These are phyloP conservation scores for Smithornis capensis DNA, from an alignment of 2,113 vertebrate species.

Conservation along the genomic window DNA sequence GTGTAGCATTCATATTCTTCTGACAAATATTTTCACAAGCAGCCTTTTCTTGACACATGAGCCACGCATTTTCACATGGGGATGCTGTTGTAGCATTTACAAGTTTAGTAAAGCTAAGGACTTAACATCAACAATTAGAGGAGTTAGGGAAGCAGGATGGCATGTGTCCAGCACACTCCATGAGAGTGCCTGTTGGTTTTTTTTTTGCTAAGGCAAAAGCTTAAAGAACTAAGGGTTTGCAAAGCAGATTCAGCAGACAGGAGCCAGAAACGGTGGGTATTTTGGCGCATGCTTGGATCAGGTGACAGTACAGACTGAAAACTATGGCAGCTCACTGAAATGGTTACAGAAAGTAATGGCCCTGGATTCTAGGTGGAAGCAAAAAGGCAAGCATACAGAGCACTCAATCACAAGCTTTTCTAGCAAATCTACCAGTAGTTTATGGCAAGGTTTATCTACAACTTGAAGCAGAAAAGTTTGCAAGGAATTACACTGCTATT, in stretches of 20 bases:
- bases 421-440: conserved; percentile 25
- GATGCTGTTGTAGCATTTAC: conserved; percentile 70
- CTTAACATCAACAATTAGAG: conserved; percentile 71
- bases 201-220: conserved; percentile 73
- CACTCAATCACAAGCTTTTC: conserved; percentile 70
- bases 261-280: conserved; percentile 75
- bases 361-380: conserved; percentile 77
- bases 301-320: conserved; percentile 87
- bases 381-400: conserved; percentile 81
- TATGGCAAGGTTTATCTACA: conserved; percentile 37
- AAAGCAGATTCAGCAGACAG: conserved; percentile 82
- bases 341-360: conserved; percentile 84
- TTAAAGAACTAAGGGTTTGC: conserved; percentile 77
- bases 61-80: conserved; percentile 84
- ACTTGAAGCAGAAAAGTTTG: conserved; percentile 11
- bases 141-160: conserved; percentile 76
- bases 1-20: conserved; percentile 74
- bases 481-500: conserved; percentile 12
- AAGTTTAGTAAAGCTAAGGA: conserved; percentile 72
- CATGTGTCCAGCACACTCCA: conserved; percentile 69
- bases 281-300: conserved; percentile 91
- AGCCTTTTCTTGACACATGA: conserved; percentile 78
- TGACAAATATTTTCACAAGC: conserved; percentile 74
- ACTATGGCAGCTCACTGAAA: conserved; percentile 98
- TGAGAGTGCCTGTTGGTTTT: conserved; percentile 41